These are phyloP conservation scores for Pyrochroa serraticornis DNA, from an alignment of 2,888 invertebrate species.

Conservation along the genomic window DNA sequence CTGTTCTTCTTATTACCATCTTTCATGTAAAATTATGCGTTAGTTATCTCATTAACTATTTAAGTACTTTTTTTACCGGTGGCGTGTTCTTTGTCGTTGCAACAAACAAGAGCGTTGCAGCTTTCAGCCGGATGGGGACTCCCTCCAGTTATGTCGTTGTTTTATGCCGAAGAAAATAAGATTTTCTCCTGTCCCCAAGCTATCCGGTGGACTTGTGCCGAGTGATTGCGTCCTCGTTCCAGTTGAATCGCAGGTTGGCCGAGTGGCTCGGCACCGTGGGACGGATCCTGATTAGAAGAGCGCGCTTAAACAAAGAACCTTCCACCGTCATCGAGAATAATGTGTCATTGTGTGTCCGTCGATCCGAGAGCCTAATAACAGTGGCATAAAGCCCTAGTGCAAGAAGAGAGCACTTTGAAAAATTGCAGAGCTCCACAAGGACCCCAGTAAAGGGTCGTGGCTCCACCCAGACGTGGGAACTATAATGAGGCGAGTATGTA, in stretches of 20 bases:
- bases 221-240: constrained; percentile 14
- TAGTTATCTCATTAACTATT: too few species aligned
- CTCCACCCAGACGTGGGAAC: constrained; percentile 50
- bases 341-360: constrained; percentile 16
- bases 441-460: constrained; percentile 34
- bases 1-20: too few species aligned
- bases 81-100: too few species aligned
- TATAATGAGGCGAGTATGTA: constrained; percentile 49
- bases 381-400: constrained; percentile 3
- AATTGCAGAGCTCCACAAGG: constrained; percentile 29
- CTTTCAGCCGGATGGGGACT: too few species aligned
- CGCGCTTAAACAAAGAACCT: constrained; percentile 23
- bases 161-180: too few species aligned
- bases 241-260: constrained; percentile 15
- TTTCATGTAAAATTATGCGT: too few species aligned
- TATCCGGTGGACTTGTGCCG: background rate
- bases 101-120: too few species aligned
- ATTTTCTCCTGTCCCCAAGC: too few species aligned
- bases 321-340: constrained; percentile 10
- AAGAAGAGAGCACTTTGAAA: constrained; percentile 32
- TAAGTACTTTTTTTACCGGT: too few species aligned
- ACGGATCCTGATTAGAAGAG: constrained; percentile 23
- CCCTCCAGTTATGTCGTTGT: too few species aligned
- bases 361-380: constrained; percentile 16
- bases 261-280: constrained; percentile 15